phyloP scores from a whole-genome alignment of 2,797 vertebrate species.

The Gadopsis marmoratus region DNA sequence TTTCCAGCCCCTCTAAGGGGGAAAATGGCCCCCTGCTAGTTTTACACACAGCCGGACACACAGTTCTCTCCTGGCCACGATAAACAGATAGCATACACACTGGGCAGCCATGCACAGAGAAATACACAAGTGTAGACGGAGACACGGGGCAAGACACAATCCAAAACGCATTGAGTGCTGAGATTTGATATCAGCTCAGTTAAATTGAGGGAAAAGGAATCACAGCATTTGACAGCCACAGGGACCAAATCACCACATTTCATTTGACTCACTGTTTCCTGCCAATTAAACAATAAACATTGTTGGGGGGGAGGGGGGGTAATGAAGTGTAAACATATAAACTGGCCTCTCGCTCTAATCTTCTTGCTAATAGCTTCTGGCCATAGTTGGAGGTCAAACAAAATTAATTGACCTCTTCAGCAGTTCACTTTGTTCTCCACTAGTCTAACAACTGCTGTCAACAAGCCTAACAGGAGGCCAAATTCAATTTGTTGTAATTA shows the following conservation, averaged over 20 bases:
- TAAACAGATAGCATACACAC: slow-evolving; percentile 51
- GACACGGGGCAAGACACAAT: slow-evolving; percentile 38
- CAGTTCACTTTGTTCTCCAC: slow-evolving; percentile 53
- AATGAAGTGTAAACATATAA: slow-evolving; percentile 60
- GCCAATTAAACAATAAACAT: slow-evolving; percentile 63
- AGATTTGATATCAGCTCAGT: slow-evolving; percentile 53
- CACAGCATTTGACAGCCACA: slow-evolving; percentile 48
- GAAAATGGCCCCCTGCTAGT: slow-evolving; percentile 50
- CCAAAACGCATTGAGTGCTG: slow-evolving; percentile 20
- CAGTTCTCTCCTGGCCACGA: slow-evolving; percentile 37
- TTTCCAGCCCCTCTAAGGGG: slow-evolving; percentile 46
- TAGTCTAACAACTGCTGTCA: slow-evolving; percentile 49
- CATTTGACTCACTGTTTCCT: slow-evolving; percentile 49
- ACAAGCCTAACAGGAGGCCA: slow-evolving; percentile 34
- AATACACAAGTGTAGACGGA: slow-evolving; percentile 49
- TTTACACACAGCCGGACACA: slow-evolving; percentile 45
- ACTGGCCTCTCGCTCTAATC: slow-evolving; percentile 42
- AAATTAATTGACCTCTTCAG: slow-evolving; percentile 49
- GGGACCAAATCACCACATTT: slow-evolving; percentile 53
- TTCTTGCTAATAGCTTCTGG: slow-evolving; percentile 44
- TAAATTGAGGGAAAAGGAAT: slow-evolving; percentile 64
- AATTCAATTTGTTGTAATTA: slow-evolving; percentile 62
- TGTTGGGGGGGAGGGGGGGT: slow-evolving; percentile 18
- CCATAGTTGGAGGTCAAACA: slow-evolving; percentile 50
- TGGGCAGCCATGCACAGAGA: slow-evolving; percentile 47